Evolutionary conservation across 2,113 vertebrate genomes (phyloP).

Genomic region (Prolemur simus): DNA sequence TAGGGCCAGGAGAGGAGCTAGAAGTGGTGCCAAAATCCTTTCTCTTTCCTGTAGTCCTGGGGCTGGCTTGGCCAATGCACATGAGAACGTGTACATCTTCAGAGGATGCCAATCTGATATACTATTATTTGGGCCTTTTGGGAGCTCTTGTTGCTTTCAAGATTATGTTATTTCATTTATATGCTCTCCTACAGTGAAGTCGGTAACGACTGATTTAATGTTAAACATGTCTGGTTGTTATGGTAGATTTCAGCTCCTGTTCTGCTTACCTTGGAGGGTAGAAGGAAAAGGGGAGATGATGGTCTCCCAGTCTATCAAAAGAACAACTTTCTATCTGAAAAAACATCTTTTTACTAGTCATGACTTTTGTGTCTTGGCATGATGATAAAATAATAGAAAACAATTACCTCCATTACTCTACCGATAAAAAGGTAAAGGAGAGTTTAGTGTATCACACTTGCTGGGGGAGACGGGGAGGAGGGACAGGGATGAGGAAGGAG

Average conservation of each 20-base stretch:
- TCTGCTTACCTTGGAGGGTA: not conserved
- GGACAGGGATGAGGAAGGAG: not conserved
- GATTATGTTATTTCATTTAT: not conserved
- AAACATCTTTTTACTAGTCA: not conserved
- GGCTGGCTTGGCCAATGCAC: not conserved
- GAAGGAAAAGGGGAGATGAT: not conserved
- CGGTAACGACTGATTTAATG: not conserved
- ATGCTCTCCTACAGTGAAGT: not conserved
- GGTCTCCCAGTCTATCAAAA: not conserved
- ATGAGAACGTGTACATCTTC: not conserved
- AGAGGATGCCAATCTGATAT: not conserved
- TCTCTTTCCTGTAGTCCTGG: not conserved
- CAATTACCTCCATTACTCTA: not conserved
- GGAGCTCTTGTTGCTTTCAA: not conserved
- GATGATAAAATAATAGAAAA: conserved; percentile 6
- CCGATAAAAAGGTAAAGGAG: not conserved
- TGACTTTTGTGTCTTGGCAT: not conserved
- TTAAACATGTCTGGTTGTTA: not conserved
- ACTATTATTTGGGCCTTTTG: not conserved
- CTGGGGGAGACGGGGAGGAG: not conserved
- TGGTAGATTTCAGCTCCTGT: not conserved
- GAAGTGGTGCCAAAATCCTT: not conserved
- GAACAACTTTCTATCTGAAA: not conserved
- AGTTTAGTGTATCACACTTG: not conserved
- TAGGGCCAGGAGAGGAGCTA: not conserved